Evolutionary conservation across 2,888 invertebrate genomes (phyloP).

Genomic region (Fragum fragum): DNA sequence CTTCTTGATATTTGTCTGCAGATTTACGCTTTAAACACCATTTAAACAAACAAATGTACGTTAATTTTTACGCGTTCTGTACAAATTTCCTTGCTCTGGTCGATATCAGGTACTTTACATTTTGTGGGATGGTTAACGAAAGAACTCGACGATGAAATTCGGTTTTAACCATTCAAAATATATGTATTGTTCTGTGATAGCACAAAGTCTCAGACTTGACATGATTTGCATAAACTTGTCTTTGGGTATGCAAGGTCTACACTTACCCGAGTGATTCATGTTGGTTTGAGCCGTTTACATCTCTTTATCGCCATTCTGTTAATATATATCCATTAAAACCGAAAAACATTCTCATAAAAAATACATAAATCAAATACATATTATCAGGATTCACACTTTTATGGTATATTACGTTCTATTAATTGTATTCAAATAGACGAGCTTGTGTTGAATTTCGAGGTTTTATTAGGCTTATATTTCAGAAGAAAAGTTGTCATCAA

Average conservation of each 20-base stretch:
- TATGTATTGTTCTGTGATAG: no score
- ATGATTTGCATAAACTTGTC: not conserved
- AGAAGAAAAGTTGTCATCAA: not conserved
- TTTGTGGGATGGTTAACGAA: no score
- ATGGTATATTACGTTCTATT: conserved; percentile 1
- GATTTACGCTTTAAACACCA: no score
- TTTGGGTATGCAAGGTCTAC: not conserved
- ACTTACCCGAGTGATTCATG: not conserved
- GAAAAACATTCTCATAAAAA: not conserved
- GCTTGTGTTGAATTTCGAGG: not conserved
- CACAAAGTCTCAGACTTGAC: no score
- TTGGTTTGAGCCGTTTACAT: not conserved
- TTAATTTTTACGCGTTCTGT: no score
- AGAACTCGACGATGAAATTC: no score
- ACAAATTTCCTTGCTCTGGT: no score
- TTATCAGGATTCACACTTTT: not conserved
- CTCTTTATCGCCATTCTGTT: not conserved
- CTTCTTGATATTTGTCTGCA: no score
- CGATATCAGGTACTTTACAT: no score
- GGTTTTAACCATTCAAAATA: no score
- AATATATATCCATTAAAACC: conserved; percentile 3
- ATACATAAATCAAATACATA: not conserved
- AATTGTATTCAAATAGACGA: conserved; percentile 1
- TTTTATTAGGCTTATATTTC: not conserved
- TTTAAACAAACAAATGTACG: no score